Conservation (phyloP, 2,888 invertebrate genomes). For the Ornithoptera priamus region DNA sequence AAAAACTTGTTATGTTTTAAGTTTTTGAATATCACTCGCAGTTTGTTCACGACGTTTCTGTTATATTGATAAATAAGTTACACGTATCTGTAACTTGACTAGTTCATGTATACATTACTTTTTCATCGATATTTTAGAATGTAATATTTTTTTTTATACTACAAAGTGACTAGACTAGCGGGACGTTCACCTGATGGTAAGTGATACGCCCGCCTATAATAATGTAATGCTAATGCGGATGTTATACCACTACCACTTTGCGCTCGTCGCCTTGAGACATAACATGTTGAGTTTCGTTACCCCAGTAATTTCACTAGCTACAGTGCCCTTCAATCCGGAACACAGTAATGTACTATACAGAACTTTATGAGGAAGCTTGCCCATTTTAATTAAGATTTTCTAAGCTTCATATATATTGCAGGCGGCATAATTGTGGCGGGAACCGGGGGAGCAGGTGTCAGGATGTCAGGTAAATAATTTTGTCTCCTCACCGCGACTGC, state of each 20-base stretch:
- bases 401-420: slow-evolving; percentile 22
- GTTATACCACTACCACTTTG: too few relatives aligned
- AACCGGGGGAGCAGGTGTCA: slow-evolving; percentile 25
- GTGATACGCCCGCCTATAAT: too few relatives aligned
- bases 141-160: too few relatives aligned
- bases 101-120: not conserved
- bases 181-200: too few relatives aligned
- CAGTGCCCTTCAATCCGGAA: too few relatives aligned
- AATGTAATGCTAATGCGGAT: too few relatives aligned
- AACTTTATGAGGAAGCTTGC: not conserved
- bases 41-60: slow-evolving; percentile 19
- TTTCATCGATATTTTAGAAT: not conserved
- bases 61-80: slow-evolving; percentile 21
- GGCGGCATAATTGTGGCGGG: slow-evolving; percentile 24
- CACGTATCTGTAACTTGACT: not conserved
- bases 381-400: slow-evolving; percentile 25
- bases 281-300: too few relatives aligned
- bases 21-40: slow-evolving; percentile 27
- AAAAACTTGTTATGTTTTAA: slow-evolving; percentile 22
- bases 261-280: too few relatives aligned
- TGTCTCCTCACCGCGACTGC: slow-evolving; percentile 20
- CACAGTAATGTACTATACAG: too few relatives aligned
- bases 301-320: too few relatives aligned
- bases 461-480: slow-evolving; percentile 29
- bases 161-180: too few relatives aligned